Conservation (phyloP, 1,140 invertebrate genomes). For the Coptotermes formosanus region DNA sequence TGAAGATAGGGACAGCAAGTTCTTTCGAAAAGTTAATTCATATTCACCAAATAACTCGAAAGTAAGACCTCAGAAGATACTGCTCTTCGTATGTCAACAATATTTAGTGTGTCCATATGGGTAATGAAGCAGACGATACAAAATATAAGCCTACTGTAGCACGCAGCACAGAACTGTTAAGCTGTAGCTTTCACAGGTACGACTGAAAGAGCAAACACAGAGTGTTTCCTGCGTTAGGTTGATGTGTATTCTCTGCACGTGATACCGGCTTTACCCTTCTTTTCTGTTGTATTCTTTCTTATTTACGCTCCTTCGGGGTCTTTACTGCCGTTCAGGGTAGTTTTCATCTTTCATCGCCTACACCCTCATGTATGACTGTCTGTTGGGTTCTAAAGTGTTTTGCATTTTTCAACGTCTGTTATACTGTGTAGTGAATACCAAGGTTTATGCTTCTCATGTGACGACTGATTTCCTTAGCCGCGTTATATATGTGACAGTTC, state of each 20-base stretch:
- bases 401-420: background rate
- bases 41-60: too few relatives aligned
- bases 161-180: too few relatives aligned
- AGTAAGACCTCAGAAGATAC: too few relatives aligned
- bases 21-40: too few relatives aligned
- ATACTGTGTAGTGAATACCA: background rate
- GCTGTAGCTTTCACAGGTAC: background rate
- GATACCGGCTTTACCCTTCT: background rate
- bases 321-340: background rate
- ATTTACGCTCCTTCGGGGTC: background rate
- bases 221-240: background rate
- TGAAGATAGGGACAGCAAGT: too few relatives aligned
- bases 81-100: too few relatives aligned
- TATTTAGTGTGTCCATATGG: too few relatives aligned
- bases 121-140: too few relatives aligned
- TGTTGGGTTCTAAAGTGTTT: background rate
- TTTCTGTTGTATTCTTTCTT: background rate
- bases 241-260: background rate
- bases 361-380: background rate
- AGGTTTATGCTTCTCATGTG: background rate
- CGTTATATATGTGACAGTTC: background rate
- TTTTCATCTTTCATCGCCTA: slow-evolving; percentile 5
- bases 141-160: too few relatives aligned
- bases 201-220: background rate
- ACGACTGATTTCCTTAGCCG: background rate